These are phyloP conservation scores for Globodera rostochiensis DNA, from an alignment of 1,140 invertebrate species.

Conservation along the genomic window DNA sequence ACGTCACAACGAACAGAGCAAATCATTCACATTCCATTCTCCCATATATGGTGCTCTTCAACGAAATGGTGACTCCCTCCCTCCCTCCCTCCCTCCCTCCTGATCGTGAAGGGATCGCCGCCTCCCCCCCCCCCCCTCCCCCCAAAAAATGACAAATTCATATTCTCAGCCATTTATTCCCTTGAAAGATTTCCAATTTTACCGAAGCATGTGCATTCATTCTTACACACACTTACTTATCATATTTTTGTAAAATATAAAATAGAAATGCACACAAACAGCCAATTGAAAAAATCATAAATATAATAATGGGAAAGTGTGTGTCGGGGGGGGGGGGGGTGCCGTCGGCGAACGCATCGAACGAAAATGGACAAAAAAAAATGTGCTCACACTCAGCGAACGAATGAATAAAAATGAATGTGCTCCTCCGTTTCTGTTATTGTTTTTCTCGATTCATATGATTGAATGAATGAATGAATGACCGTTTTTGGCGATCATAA, in stretches of 20 bases:
- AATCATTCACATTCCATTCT: not conserved
- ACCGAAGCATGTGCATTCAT: not conserved
- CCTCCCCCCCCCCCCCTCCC: no score
- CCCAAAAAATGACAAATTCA: not conserved
- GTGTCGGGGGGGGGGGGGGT: no score
- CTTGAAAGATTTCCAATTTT: not conserved
- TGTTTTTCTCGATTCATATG: slow-evolving; percentile 1
- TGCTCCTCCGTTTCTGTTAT: no score
- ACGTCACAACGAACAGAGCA: not conserved
- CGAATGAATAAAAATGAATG: no score
- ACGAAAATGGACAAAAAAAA: not conserved
- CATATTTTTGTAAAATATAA: not conserved
- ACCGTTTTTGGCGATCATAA: not conserved
- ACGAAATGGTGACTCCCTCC: no score
- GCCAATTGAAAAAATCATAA: not conserved
- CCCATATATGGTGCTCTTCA: no score
- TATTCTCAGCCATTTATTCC: not conserved
- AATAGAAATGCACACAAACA: not conserved
- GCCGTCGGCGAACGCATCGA: not conserved
- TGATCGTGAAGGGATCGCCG: no score
- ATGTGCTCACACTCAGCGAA: not conserved
- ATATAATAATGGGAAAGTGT: not conserved
- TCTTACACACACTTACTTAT: not conserved
- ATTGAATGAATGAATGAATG: not conserved
- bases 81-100: not conserved